A percentile compares a stretch with the other conserved stretches of the same genome.
phyloP scores from a whole-genome alignment of 2,888 invertebrate genomes.

The Nemotelus pantherinus region DNA sequence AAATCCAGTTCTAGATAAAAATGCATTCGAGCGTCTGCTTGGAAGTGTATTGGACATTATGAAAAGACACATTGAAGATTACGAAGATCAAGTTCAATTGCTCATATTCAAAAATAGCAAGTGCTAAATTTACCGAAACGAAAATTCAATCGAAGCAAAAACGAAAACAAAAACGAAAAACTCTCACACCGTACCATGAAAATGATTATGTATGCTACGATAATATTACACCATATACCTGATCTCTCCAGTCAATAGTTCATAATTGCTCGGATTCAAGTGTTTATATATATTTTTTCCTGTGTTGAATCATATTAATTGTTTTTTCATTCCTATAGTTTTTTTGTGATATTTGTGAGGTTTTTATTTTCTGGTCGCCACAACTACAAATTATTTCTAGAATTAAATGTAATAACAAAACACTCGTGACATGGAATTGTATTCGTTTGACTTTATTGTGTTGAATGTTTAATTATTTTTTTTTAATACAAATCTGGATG shows the following conservation, averaged over 20 bases:
- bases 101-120: slow-evolving; percentile 37
- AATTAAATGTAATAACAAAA: no score
- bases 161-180: neutral
- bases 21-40: slow-evolving; percentile 94
- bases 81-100: slow-evolving; percentile 69
- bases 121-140: slow-evolving; percentile 22
- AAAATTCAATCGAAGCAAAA: neutral
- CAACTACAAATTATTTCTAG: no score
- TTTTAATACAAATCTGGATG: no score
- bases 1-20: slow-evolving; percentile 89
- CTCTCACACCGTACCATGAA: no score
- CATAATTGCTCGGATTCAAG: neutral
- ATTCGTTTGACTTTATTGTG: no score
- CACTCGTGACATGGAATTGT: no score
- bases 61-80: slow-evolving; percentile 95
- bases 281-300: neutral
- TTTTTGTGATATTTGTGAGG: no score
- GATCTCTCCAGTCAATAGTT: neutral
- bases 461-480: no score
- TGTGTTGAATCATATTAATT: neutral
- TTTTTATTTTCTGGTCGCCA: no score
- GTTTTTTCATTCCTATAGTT: neutral
- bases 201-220: neutral
- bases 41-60: slow-evolving; percentile 98
- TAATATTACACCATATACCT: neutral